Conservation (phyloP, 2,888 invertebrate genomes). For the Sarcophaga carnaria region DNA sequence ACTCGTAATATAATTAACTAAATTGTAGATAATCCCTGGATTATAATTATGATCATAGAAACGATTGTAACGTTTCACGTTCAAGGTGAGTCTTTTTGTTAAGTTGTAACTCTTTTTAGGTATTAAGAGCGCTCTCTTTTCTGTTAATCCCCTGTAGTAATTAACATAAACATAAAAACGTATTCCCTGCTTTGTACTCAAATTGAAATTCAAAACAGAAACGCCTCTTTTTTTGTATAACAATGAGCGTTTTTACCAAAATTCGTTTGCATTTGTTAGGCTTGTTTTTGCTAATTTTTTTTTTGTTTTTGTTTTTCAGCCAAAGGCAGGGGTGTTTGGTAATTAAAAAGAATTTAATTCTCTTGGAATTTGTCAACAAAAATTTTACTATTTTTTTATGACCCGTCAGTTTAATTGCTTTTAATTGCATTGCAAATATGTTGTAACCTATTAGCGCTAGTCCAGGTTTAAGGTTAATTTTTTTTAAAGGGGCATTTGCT, state of each 20-base stretch:
- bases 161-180: background rate
- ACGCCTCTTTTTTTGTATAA: background rate
- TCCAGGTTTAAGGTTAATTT: background rate
- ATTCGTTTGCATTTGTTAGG: too few species aligned
- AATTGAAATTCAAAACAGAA: background rate
- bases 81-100: too few species aligned
- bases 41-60: conserved; percentile 73
- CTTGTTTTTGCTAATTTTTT: background rate
- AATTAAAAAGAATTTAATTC: background rate
- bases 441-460: background rate
- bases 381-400: background rate
- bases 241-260: too few species aligned
- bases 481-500: too few species aligned
- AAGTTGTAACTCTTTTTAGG: background rate
- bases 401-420: background rate
- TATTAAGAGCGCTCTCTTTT: background rate
- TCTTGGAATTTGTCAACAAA: background rate
- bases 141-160: background rate
- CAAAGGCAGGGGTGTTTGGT: background rate
- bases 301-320: background rate
- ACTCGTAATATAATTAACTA: conserved; percentile 71
- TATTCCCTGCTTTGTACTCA: background rate
- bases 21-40: conserved; percentile 75
- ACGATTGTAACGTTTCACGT: too few species aligned
- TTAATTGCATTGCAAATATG: background rate